Evolutionary conservation across 2,888 invertebrate species (phyloP).

Genomic region (Actias luna): DNA sequence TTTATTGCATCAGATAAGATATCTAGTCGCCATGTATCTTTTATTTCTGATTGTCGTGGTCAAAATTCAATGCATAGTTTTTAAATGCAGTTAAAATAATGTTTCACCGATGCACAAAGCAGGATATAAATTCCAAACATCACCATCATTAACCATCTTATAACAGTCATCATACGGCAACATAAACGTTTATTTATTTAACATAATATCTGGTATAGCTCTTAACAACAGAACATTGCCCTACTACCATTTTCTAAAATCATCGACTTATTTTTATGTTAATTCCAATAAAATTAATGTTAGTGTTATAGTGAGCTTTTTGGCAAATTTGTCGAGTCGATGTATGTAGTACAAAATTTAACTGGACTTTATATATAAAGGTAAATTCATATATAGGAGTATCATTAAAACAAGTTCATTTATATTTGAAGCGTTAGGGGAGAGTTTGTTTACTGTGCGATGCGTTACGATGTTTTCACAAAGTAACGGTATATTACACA

Average conservation of each 20-base stretch:
- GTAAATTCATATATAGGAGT: background rate
- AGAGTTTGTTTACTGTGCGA: background rate
- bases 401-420: background rate
- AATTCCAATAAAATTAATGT: too few relatives aligned
- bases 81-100: too few relatives aligned
- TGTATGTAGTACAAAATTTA: background rate
- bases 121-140: too few relatives aligned
- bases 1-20: background rate
- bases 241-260: too few relatives aligned
- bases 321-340: background rate
- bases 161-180: too few relatives aligned
- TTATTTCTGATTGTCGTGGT: too few relatives aligned
- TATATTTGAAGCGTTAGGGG: background rate
- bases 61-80: background rate
- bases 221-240: too few relatives aligned
- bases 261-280: too few relatives aligned
- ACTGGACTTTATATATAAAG: background rate
- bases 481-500: slow-evolving; percentile 50
- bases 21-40: background rate
- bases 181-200: background rate
- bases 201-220: too few relatives aligned
- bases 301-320: too few relatives aligned
- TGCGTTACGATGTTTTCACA: slow-evolving; percentile 20
- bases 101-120: too few relatives aligned
- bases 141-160: too few relatives aligned